Evolutionary conservation across 37 sponge, comb jelly and placozoan species (phyloP).

Genomic region (Tethya wilhelma): DNA sequence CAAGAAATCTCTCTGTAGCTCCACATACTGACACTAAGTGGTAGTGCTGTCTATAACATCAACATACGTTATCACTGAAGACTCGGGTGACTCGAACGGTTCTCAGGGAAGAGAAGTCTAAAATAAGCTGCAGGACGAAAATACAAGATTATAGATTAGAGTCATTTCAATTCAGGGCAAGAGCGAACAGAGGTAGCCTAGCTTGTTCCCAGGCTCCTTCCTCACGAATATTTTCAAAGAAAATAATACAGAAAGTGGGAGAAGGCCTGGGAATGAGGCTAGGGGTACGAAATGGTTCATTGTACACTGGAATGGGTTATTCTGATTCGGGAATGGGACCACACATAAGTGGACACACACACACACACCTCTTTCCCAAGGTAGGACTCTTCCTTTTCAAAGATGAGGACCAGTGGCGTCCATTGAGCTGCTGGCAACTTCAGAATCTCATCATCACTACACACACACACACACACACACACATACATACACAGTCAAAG

Average conservation of each 20-base stretch:
- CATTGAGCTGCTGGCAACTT: neutral
- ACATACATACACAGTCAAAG: no score
- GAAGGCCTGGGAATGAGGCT: no score
- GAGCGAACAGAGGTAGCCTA: no score
- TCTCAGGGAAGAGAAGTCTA: slow-evolving; percentile 9
- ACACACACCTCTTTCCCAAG: slow-evolving; percentile 62
- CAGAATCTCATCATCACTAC: slow-evolving; percentile 8
- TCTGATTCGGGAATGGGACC: no score
- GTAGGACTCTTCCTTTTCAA: slow-evolving; percentile 60
- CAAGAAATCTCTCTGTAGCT: neutral
- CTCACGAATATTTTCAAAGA: no score
- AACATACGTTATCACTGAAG: neutral
- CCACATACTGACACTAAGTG: neutral
- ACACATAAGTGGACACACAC: neutral
- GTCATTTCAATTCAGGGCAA: no score
- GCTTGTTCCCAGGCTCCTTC: no score
- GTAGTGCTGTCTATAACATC: neutral
- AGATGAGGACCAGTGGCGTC: slow-evolving; percentile 34
- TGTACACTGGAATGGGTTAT: no score
- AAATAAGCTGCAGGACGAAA: slow-evolving; percentile 27
- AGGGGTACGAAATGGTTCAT: no score
- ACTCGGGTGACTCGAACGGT: neutral
- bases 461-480: neutral
- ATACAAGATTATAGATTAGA: neutral
- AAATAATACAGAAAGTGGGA: no score